Evolutionary conservation across 2,888 invertebrate species (phyloP).

Genomic region (Dolichomitus sp.): DNA sequence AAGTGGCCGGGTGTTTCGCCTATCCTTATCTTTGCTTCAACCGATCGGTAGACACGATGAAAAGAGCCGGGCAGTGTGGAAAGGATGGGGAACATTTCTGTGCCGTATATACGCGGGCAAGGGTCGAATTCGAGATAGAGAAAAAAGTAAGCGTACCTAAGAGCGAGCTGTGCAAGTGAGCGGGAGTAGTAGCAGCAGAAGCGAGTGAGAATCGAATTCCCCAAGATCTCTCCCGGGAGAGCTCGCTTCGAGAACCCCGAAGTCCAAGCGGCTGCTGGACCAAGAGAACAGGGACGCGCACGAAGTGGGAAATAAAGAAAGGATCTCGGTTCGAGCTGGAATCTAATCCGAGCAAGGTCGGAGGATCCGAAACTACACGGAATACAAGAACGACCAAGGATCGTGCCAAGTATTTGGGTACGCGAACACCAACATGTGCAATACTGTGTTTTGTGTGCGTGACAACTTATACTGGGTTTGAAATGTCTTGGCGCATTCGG

Average conservation of each 20-base stretch:
- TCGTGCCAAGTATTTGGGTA: slow-evolving; percentile 73
- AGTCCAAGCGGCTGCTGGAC: slow-evolving; percentile 53
- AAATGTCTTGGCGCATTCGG: slow-evolving; percentile 39
- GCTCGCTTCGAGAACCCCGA: slow-evolving; percentile 51
- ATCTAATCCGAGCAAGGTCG: slow-evolving; percentile 62
- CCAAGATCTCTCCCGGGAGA: slow-evolving; percentile 65
- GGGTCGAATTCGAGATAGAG: slow-evolving; percentile 59
- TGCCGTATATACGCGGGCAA: slow-evolving; percentile 22
- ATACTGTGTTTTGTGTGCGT: slow-evolving; percentile 23
- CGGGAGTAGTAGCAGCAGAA: slow-evolving; percentile 25
- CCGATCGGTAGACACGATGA: slow-evolving; percentile 34
- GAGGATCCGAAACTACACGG: slow-evolving; percentile 48
- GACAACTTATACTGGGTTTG: slow-evolving; percentile 43
- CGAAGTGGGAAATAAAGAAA: slow-evolving; percentile 62
- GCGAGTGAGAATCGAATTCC: slow-evolving; percentile 67
- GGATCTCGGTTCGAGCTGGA: slow-evolving; percentile 58
- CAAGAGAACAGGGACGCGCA: slow-evolving; percentile 24
- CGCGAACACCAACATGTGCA: slow-evolving; percentile 54
- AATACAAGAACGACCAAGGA: slow-evolving; percentile 62
- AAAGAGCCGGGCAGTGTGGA: slow-evolving; percentile 33
- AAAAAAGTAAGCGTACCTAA: slow-evolving; percentile 48
- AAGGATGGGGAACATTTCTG: slow-evolving; percentile 12
- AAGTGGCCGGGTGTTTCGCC: slow-evolving; percentile 60
- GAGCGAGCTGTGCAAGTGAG: slow-evolving; percentile 47
- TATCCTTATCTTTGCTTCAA: slow-evolving; percentile 59